Evolutionary conservation across 2,888 invertebrate genomes (phyloP), one percentile per base, ranked within the genome.

Genomic region (Papilio gigon): DNA sequence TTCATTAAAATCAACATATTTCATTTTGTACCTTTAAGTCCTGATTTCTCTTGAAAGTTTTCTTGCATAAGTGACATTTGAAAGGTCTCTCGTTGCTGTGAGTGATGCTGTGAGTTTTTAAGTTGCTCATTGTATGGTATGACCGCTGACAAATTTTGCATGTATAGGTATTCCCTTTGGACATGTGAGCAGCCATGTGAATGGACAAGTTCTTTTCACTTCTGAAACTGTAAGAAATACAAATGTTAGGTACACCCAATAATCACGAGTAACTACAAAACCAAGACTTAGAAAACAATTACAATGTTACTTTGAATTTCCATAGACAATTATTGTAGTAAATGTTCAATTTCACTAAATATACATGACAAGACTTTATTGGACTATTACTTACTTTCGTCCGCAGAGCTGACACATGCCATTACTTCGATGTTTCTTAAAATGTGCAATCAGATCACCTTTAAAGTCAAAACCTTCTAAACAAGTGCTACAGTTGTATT

Each of bases 31-130:
- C 94, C 92, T 95, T 95, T 72, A 95, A 89, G 83, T 95, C 95
- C 84, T 95, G 95, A 81, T 95, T 95, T 73, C 95, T 90, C 80
- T 95, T 95, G 78, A 95, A 95, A 25, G 93, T 94, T 82, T 95
- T 95, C 79, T 94, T 94, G 83, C 95, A 95, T 62, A 94, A 84
- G 40, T 93, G 93, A 78, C 95, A 95, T 70, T 94, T 92, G 78
- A 94, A 95, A 0, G 95, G 95, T 75, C 95, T 89, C 59, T 95
- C 90, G 80, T 93, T 93, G 73, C 95, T 95, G 76, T 95, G 95
- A 37, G 95, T 94, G 70, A 95, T 93, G 76, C 94, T 95, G 83
- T 95, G 95, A 14, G 94, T 94, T 72, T 94, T 92, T 63, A 95
- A 85, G 59, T 94, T 94, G 67, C 95, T 94, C 79, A 93, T 94